Evolutionary conservation across 2,797 vertebrate genomes (phyloP).

Genomic region (Chiloscyllium punctatum): DNA sequence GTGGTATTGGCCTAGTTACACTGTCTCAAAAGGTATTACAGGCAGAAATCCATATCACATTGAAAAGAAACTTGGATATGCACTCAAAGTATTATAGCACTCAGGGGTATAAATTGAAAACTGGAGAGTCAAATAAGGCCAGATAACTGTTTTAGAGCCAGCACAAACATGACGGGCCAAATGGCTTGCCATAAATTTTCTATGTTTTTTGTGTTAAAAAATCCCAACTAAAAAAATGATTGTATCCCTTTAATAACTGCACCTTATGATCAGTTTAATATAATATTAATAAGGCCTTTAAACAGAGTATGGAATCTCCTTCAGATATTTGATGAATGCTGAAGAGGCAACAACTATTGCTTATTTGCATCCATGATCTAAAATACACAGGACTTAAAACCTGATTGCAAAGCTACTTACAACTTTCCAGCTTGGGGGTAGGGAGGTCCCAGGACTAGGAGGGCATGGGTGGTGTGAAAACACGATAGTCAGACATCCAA

Average conservation of each 20-base stretch:
- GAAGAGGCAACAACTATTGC: background rate
- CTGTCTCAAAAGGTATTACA: background rate
- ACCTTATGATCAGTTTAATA: background rate
- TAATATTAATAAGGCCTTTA: background rate
- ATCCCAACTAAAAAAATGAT: background rate
- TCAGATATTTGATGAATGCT: background rate
- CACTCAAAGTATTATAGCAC: background rate
- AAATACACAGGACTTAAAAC: background rate
- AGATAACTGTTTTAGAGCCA: background rate
- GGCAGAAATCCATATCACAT: background rate
- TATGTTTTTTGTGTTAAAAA: background rate
- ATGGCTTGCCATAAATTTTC: background rate
- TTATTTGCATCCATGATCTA: background rate
- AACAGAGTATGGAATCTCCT: background rate
- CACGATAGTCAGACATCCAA: background rate
- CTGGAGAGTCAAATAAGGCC: background rate
- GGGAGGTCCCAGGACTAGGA: too few relatives aligned
- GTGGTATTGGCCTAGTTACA: background rate
- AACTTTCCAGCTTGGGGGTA: background rate
- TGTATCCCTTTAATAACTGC: background rate
- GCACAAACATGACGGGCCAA: background rate
- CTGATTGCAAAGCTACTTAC: background rate
- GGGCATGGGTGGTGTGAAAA: too few relatives aligned
- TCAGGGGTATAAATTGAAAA: background rate
- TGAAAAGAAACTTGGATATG: background rate